Conservation (phyloP, 2,113 vertebrate species). For the Pampusana beccarii region DNA sequence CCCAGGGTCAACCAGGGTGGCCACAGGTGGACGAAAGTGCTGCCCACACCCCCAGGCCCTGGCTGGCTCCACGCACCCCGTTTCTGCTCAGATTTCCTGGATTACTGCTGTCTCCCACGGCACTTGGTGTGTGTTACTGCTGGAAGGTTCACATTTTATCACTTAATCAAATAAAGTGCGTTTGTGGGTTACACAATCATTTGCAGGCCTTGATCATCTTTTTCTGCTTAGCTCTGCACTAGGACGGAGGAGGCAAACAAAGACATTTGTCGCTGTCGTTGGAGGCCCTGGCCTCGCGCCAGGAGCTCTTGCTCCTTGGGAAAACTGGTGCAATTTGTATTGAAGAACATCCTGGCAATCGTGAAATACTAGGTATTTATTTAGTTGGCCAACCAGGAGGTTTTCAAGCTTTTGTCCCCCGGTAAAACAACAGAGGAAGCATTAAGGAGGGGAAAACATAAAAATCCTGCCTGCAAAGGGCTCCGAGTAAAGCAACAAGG, state of each 20-base stretch:
- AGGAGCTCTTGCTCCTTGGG: conserved; percentile 36
- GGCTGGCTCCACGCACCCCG: not conserved
- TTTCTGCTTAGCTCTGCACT: conserved; percentile 61
- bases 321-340: conserved; percentile 34
- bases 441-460: not conserved
- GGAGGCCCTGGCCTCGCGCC: conserved; percentile 44
- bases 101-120: accelerated
- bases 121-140: not conserved
- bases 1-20: not conserved
- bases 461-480: not conserved
- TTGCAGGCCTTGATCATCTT: conserved; percentile 55
- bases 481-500: not conserved
- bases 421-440: not conserved
- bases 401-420: not conserved
- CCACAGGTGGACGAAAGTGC: too few species aligned
- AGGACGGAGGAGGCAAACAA: conserved; percentile 55
- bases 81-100: not conserved
- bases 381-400: not conserved
- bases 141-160: conserved; percentile 59
- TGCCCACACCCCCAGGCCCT: too few species aligned
- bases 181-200: conserved; percentile 60
- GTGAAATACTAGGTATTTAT: not conserved
- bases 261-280: conserved; percentile 62
- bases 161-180: conserved; percentile 71
- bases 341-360: not conserved